Evolutionary conservation across 2,888 invertebrate species (phyloP).

Genomic region (Temnothorax rugatulus): DNA sequence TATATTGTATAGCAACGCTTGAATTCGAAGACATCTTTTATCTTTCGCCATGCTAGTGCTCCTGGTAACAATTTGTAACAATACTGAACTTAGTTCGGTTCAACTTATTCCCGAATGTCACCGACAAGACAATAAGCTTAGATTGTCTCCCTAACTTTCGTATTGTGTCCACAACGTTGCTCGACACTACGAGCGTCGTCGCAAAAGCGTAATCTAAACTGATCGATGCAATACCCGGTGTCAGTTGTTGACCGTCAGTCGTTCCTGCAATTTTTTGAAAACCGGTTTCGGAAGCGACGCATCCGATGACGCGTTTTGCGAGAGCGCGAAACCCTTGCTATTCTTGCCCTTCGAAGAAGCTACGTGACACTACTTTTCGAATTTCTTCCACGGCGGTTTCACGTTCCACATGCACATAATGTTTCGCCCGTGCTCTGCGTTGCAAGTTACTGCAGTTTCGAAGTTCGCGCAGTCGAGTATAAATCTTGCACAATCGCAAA

Average conservation of each 20-base stretch:
- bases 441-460: slow-evolving; percentile 29
- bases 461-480: slow-evolving; percentile 12
- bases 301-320: slow-evolving; percentile 24
- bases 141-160: slow-evolving; percentile 40
- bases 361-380: slow-evolving; percentile 64
- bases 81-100: slow-evolving; percentile 42
- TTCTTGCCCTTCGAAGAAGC: slow-evolving; percentile 49
- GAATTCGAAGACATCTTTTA: neutral
- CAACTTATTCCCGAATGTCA: slow-evolving; percentile 46
- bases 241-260: slow-evolving; percentile 24
- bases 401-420: slow-evolving; percentile 41
- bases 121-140: slow-evolving; percentile 38
- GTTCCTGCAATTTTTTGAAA: slow-evolving; percentile 69
- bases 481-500: slow-evolving; percentile 46
- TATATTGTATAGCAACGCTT: neutral
- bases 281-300: slow-evolving; percentile 62
- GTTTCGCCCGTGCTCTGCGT: slow-evolving; percentile 5
- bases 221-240: slow-evolving; percentile 34
- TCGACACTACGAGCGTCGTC: neutral
- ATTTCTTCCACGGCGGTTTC: slow-evolving; percentile 38
- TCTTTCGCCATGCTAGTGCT: slow-evolving; percentile 25
- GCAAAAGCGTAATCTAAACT: slow-evolving; percentile 30
- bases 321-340: slow-evolving; percentile 45
- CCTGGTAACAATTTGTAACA: slow-evolving; percentile 38
- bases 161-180: slow-evolving; percentile 38